Evolutionary conservation across 1,140 invertebrate genomes (phyloP), one percentile per base, ranked within the genome.

Genomic region (Portunus trituberculatus): DNA sequence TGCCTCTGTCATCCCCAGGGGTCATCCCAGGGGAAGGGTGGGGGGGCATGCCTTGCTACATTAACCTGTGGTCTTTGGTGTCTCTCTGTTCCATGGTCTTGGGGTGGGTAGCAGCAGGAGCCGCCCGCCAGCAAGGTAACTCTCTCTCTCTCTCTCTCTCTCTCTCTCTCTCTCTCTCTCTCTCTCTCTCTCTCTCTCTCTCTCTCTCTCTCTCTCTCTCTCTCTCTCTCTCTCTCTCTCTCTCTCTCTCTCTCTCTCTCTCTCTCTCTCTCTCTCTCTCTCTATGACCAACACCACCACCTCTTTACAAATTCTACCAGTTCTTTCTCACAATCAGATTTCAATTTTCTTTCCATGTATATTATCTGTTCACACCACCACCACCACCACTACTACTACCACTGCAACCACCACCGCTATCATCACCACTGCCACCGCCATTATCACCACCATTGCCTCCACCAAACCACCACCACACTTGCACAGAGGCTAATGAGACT

Each of bases 81-180:
- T 52, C 83, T 88, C 52, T 89, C 52, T 76, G 45, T 92, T 59
- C 59, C 91, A 59, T 59, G 25, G 46, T 76, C 91, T 76, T 67
- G 86, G 28, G 45, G 89, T 46, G 45, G 32, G 89, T 29, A 91
- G 89, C 89, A 91, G 89, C 89, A 91, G 52, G 89, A 91, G 89
- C 10, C 48, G 39, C 67, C 31, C 39, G 86, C 91, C 82, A 45
- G 32, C 46, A 83, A 45, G 59, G 59, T 82, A 45, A 45, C 32
- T 82, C 76, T 39, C 48, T 39, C 59, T 84, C 32, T 88, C 32
- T 95, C 84, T 93, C 4, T 46, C n/a, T 46, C 82, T 87, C 45
- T 48, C 90, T 91, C 90, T 91, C 45, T 59, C 45, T 59, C 45
- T 52, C 45, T 91, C 89, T 91, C 90, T 91, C 29, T 20, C 39